phyloP scores from a whole-genome alignment of 2,113 vertebrate species.

The Andinoacara biseriatus region DNA sequence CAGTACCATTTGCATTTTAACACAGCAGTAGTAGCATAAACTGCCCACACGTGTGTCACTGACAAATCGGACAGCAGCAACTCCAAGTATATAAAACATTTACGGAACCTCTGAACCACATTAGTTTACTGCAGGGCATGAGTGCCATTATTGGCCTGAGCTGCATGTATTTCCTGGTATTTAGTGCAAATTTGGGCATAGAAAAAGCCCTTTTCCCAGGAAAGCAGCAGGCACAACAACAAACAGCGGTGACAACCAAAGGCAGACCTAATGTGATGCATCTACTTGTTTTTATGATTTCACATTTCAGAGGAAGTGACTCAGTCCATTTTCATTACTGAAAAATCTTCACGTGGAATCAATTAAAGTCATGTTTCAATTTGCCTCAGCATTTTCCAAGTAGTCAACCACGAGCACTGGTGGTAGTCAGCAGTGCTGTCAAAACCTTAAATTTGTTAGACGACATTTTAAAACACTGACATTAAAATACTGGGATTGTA shows the following conservation, averaged over 20 bases:
- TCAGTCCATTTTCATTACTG: conserved; percentile 33
- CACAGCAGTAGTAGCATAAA: conserved; percentile 24
- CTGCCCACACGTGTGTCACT: conserved; percentile 43
- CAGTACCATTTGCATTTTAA: conserved; percentile 24
- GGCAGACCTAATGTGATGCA: not conserved
- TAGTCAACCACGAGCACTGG: conserved; percentile 6
- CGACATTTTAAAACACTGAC: not conserved
- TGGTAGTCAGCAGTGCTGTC: not conserved
- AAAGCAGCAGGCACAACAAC: conserved; percentile 7
- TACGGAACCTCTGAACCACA: conserved; percentile 52
- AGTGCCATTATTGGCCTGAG: conserved; percentile 18
- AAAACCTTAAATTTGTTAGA: not conserved
- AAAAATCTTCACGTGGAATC: conserved; percentile 37
- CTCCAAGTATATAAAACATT: conserved; percentile 49
- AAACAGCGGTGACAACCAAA: conserved; percentile 1
- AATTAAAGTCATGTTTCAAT: conserved; percentile 28
- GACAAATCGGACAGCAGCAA: conserved; percentile 53
- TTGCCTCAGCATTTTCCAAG: conserved; percentile 2
- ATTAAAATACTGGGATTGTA: not conserved
- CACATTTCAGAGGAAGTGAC: conserved; percentile 39
- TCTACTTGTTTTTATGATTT: conserved; percentile 35
- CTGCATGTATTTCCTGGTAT: conserved; percentile 26
- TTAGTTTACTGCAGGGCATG: not conserved
- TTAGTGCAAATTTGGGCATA: not conserved
- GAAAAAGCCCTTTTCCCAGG: not conserved